phyloP scores from a whole-genome alignment of 2,113 vertebrate species.

The Hydrolagus affinis region DNA sequence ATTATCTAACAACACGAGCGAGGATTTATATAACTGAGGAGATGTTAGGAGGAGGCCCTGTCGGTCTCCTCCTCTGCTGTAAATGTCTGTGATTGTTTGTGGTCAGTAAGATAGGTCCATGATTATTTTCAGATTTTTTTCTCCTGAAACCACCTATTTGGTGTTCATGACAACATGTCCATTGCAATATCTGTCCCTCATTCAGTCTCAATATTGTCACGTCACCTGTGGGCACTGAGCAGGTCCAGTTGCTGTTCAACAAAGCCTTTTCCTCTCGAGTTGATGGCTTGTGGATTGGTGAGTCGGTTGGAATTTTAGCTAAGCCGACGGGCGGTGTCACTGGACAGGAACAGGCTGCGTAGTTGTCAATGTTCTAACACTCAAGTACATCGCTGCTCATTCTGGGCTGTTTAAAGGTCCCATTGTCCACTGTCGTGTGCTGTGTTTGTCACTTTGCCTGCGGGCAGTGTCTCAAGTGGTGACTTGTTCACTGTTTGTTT shows the following conservation, averaged over 20 bases:
- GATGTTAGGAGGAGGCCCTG: too few species aligned
- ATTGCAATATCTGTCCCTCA: slow-evolving; percentile 34
- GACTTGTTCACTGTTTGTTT: slow-evolving; percentile 73
- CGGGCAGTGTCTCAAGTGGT: slow-evolving; percentile 54
- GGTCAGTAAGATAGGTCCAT: too few species aligned
- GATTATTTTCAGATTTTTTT: too few species aligned
- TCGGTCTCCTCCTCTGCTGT: too few species aligned
- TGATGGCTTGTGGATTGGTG: not conserved
- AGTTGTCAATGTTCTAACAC: not conserved
- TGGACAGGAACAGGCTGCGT: not conserved
- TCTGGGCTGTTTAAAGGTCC: not conserved
- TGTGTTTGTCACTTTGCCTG: slow-evolving; percentile 56
- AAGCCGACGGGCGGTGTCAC: not conserved
- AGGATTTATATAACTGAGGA: too few species aligned
- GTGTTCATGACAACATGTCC: slow-evolving; percentile 27
- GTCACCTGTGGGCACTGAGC: not conserved
- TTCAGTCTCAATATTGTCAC: slow-evolving; percentile 8
- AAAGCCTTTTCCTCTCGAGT: not conserved
- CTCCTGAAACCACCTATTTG: too few species aligned
- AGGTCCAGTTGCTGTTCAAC: not conserved
- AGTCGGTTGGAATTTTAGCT: not conserved
- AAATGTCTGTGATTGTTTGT: too few species aligned
- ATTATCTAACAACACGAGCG: too few species aligned
- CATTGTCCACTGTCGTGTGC: slow-evolving; percentile 19
- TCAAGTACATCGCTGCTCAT: not conserved